phyloP scores from a whole-genome alignment of 2,113 vertebrate species.

The Strix aluco region DNA sequence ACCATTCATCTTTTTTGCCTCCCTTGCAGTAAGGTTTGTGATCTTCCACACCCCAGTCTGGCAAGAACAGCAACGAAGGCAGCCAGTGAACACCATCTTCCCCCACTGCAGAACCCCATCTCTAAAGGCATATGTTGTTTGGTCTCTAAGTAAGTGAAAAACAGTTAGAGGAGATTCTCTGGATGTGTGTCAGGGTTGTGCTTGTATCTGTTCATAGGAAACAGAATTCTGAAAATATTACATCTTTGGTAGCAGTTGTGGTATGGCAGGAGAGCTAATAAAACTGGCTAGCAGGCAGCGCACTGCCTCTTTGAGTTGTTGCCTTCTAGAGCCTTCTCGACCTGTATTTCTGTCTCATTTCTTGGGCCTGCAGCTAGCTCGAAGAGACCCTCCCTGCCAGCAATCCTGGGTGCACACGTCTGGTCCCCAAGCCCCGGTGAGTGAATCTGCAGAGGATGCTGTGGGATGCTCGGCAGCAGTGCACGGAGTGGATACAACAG shows the following conservation, averaged over 20 bases:
- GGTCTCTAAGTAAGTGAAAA: not conserved
- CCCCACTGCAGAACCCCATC: not conserved
- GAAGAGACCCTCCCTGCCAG: not conserved
- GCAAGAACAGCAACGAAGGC: not conserved
- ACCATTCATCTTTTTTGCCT: not conserved
- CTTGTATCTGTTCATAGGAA: not conserved
- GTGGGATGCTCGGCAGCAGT: accelerated
- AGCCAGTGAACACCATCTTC: not conserved
- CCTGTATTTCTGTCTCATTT: not conserved
- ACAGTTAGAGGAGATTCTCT: not conserved
- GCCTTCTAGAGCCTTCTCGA: not conserved
- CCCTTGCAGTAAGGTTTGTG: not conserved
- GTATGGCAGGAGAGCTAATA: accelerated
- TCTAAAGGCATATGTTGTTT: not conserved
- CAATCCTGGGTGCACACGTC: not conserved
- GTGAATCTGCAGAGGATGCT: not conserved
- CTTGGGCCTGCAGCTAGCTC: not conserved
- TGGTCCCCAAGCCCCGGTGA: not conserved
- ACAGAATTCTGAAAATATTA: not conserved
- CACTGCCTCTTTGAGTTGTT: not conserved
- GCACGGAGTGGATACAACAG: not conserved
- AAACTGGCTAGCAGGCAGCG: not conserved
- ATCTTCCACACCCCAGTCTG: not conserved
- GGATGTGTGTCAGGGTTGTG: not conserved
- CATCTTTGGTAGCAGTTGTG: not conserved